Conservation (phyloP, 2,113 vertebrate species). For the Chamaea fasciata region DNA sequence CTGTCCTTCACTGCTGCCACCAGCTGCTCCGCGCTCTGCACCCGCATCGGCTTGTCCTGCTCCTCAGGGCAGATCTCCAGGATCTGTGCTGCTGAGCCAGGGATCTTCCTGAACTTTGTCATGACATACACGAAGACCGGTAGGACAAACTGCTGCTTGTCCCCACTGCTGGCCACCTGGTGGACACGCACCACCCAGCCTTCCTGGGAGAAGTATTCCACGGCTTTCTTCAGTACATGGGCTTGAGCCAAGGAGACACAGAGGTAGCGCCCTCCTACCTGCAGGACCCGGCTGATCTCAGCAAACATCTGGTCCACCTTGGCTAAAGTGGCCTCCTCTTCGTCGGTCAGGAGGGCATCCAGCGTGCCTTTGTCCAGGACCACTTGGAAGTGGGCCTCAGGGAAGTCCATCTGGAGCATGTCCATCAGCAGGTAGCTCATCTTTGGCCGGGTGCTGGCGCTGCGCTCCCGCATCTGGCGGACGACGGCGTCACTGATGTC, state of each 20-base stretch:
- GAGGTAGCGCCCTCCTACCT: slow-evolving; percentile 88
- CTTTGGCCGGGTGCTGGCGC: slow-evolving; percentile 71
- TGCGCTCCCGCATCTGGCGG: slow-evolving; percentile 87
- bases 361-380: slow-evolving; percentile 93
- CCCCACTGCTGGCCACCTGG: slow-evolving; percentile 71
- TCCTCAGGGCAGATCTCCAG: slow-evolving; percentile 89
- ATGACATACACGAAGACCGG: slow-evolving; percentile 89
- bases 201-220: slow-evolving; percentile 84
- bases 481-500: slow-evolving; percentile 88
- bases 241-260: slow-evolving; percentile 94
- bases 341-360: slow-evolving; percentile 81
- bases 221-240: slow-evolving; percentile 82
- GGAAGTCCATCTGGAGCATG: slow-evolving; percentile 85
- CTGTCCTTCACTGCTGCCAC: slow-evolving; percentile 81
- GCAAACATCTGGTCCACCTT: slow-evolving; percentile 81
- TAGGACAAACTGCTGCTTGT: slow-evolving; percentile 76
- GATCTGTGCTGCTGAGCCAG: slow-evolving; percentile 72
- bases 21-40: slow-evolving; percentile 70
- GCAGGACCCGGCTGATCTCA: slow-evolving; percentile 86
- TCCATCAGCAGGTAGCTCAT: slow-evolving; percentile 88
- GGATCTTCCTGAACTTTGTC: slow-evolving; percentile 86
- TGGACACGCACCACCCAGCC: slow-evolving; percentile 92
- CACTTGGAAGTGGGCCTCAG: slow-evolving; percentile 82
- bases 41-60: slow-evolving; percentile 77
- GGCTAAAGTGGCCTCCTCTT: slow-evolving; percentile 75